Percentiles rank a stretch among this genome's conserved stretches.
Evolutionary conservation across 92 coral and sea anemone species (phyloP).

Genomic region (Umimayanthus kanabou): DNA sequence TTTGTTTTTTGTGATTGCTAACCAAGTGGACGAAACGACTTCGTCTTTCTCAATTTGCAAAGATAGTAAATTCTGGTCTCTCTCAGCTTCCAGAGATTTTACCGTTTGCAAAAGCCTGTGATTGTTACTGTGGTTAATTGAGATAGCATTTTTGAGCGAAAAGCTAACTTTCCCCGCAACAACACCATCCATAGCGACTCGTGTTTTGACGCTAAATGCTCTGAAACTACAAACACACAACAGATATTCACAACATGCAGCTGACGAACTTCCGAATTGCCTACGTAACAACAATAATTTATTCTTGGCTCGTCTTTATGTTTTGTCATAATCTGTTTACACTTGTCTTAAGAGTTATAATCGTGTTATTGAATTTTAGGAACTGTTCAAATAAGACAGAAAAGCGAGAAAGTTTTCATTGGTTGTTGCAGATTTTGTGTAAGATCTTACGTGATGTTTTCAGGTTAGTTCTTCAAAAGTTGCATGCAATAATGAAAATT

Average conservation of each 20-base stretch:
- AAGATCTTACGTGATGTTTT: background rate
- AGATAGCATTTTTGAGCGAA: constrained; percentile 66
- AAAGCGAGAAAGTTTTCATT: constrained; percentile 24
- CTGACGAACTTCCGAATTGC: background rate
- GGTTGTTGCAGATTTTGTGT: constrained; percentile 11
- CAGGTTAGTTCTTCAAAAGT: background rate
- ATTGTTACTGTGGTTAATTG: constrained; percentile 52
- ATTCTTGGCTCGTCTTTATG: background rate
- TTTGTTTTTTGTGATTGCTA: constrained; percentile 26
- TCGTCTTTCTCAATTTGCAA: constrained; percentile 70
- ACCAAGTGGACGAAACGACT: constrained; percentile 43
- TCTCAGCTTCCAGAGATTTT: constrained; percentile 69
- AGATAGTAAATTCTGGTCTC: constrained; percentile 69
- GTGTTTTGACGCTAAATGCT: background rate
- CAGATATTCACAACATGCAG: background rate
- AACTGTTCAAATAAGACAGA: constrained; percentile 22
- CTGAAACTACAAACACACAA: background rate
- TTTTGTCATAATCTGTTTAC: constrained; percentile 16
- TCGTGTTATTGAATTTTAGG: background rate
- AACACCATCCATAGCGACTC: constrained; percentile 52
- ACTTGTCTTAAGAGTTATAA: constrained; percentile 15
- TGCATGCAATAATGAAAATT: background rate
- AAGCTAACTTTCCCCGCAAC: constrained; percentile 59
- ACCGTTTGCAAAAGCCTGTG: constrained; percentile 64
- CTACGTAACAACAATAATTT: constrained; percentile 17